phyloP scores from a whole-genome alignment of 2,888 invertebrate genomes.

The Cantharis flavilabris region DNA sequence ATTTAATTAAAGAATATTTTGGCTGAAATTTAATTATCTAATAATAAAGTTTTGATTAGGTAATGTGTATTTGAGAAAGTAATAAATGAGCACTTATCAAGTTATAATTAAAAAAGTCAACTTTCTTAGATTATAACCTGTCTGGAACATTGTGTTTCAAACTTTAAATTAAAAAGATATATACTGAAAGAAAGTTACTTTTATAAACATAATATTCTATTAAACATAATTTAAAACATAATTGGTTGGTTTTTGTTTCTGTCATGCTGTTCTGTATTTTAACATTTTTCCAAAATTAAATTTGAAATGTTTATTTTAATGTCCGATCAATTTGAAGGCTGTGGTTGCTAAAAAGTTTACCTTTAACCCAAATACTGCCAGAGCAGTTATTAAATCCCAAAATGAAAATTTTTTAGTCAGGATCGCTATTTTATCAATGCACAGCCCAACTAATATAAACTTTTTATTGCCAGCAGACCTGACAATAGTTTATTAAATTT shows the following conservation, averaged over 20 bases:
- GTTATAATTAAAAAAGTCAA: slow-evolving; percentile 1
- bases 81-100: background rate
- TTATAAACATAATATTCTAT: background rate
- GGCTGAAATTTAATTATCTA: background rate
- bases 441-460: background rate
- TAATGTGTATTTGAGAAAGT: background rate
- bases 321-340: background rate
- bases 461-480: background rate
- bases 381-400: background rate
- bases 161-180: slow-evolving; percentile 3
- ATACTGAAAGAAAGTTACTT: background rate
- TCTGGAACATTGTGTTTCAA: background rate
- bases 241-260: background rate
- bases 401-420: background rate
- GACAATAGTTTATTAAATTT: background rate
- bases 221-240: background rate
- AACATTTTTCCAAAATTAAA: background rate
- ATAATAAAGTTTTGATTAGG: background rate
- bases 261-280: background rate
- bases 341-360: background rate
- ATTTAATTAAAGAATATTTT: background rate
- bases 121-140: background rate
- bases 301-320: background rate
- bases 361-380: no score
- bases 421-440: background rate